phyloP scores from a whole-genome alignment of 2,888 invertebrate species.

The Morpho deidamia region DNA sequence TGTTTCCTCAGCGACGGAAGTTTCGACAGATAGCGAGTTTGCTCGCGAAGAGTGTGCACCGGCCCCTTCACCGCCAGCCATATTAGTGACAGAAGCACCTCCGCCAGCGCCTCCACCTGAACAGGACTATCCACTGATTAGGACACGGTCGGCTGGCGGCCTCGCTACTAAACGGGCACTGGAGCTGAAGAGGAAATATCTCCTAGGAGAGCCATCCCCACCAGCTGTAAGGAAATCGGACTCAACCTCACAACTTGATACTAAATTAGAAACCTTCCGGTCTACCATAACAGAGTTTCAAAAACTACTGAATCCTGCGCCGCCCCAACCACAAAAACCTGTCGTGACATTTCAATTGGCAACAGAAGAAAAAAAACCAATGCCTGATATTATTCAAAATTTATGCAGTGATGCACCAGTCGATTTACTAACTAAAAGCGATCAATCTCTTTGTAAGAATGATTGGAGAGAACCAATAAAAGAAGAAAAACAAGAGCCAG shows the following conservation, averaged over 20 bases:
- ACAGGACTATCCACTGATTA: constrained; percentile 87
- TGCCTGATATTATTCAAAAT: constrained; percentile 81
- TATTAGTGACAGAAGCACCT: constrained; percentile 86
- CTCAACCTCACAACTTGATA: constrained; percentile 90
- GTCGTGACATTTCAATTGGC: constrained; percentile 46
- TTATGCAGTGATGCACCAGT: constrained; percentile 55
- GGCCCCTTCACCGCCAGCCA: constrained; percentile 86
- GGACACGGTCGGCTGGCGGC: constrained; percentile 91
- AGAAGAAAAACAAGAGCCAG: constrained; percentile 49
- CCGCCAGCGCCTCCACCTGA: constrained; percentile 78
- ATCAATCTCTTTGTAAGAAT: constrained; percentile 44
- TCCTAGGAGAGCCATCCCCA: constrained; percentile 84
- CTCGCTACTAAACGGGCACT: constrained; percentile 92
- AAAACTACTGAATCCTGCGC: constrained; percentile 88
- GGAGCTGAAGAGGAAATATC: constrained; percentile 90
- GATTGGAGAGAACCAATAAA: constrained; percentile 70
- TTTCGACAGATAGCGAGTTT: constrained; percentile 95
- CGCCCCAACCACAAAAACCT: constrained; percentile 56
- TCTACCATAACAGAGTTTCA: constrained; percentile 93
- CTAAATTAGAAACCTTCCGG: constrained; percentile 89
- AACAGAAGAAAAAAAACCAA: constrained; percentile 63
- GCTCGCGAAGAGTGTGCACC: constrained; percentile 87
- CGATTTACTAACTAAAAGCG: constrained; percentile 56
- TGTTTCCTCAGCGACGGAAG: constrained; percentile 93
- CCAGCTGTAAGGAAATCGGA: constrained; percentile 89